Evolutionary conservation across 2,888 invertebrate genomes (phyloP).

Genomic region (Teleogryllus oceanicus): DNA sequence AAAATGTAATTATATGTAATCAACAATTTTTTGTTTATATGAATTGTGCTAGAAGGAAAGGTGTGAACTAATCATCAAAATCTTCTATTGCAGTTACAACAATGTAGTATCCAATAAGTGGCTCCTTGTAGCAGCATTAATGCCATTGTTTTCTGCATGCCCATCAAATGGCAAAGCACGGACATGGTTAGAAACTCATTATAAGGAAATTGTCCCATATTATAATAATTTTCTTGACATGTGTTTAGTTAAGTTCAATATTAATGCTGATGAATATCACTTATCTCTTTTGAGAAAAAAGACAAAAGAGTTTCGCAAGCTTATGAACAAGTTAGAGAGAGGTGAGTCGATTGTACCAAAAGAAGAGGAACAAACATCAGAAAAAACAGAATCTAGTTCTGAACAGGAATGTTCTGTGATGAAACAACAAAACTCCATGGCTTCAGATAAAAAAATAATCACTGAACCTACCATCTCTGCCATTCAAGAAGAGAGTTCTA

Average conservation of each 20-base stretch:
- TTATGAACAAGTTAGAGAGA: slow-evolving; percentile 28
- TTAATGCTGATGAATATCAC: slow-evolving; percentile 33
- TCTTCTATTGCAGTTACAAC: neutral
- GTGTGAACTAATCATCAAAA: neutral
- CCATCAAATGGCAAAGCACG: slow-evolving; percentile 33
- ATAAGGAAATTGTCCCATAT: slow-evolving; percentile 39
- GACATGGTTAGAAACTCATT: slow-evolving; percentile 42
- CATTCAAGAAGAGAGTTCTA: too few species aligned
- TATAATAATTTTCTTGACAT: slow-evolving; percentile 39
- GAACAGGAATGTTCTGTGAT: neutral
- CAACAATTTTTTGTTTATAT: neutral
- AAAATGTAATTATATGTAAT: slow-evolving; percentile 38
- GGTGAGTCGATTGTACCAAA: slow-evolving; percentile 9
- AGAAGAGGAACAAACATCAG: neutral
- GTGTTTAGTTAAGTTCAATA: slow-evolving; percentile 31
- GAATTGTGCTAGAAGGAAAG: neutral
- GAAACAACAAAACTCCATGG: neutral
- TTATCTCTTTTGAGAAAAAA: slow-evolving; percentile 31
- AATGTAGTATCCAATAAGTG: neutral
- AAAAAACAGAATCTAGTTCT: neutral
- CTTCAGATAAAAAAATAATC: neutral
- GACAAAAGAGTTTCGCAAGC: slow-evolving; percentile 30
- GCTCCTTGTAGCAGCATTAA: slow-evolving; percentile 34
- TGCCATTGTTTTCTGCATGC: slow-evolving; percentile 37
- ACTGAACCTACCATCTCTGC: too few species aligned